Conservation (phyloP, 2,113 vertebrate species). For the human region GRCh38 chr16:7380501-7381000, state of each 20-base stretch:
- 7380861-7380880: neutral
- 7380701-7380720: neutral
- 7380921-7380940: neutral
- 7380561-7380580: neutral
- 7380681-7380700: neutral
- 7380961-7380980: neutral
- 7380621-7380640: neutral
- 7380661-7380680: neutral
- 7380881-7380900: neutral
- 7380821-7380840: accelerated
- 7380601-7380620: neutral
- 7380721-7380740: neutral
- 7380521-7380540: slow-evolving; percentile 11
- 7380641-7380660: too few relatives aligned
- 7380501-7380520: neutral
- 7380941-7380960: neutral
- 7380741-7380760: neutral
- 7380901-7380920: neutral
- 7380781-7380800: neutral
- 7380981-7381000: neutral
- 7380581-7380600: neutral
- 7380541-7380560: neutral
- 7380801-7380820: neutral
- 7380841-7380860: neutral
- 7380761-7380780: neutral